Percentiles rank a stretch among this genome's conserved stretches.
phyloP scores from a whole-genome alignment of 2,113 vertebrate genomes.

The Canis aureus region DNA sequence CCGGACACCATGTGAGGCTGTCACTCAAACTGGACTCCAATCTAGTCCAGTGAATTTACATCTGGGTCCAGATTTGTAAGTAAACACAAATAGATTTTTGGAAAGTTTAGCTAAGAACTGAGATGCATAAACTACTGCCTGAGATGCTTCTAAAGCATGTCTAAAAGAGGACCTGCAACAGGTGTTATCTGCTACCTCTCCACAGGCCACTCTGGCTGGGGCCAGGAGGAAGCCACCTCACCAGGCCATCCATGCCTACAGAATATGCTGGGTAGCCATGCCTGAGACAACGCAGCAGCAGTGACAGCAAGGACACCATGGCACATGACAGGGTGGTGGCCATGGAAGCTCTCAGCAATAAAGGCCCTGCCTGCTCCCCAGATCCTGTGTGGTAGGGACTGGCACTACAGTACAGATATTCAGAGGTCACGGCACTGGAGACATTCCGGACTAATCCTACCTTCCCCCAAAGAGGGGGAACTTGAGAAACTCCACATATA shows the following conservation, averaged over 20 bases:
- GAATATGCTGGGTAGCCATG: not conserved
- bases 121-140: not conserved
- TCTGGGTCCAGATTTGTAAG: not conserved
- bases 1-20: not conserved
- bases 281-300: rapidly evolving
- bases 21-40: not conserved
- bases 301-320: not conserved
- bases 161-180: not conserved
- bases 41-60: not conserved
- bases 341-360: rapidly evolving
- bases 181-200: not conserved
- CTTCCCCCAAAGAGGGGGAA: not conserved
- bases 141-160: not conserved
- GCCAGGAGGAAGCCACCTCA: rapidly evolving
- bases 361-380: not conserved
- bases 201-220: not conserved
- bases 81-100: not conserved
- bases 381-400: not conserved
- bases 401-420: rapidly evolving
- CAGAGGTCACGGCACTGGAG: rapidly evolving
- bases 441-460: rapidly evolving
- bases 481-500: not conserved
- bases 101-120: not conserved
- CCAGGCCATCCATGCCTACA: too few relatives aligned
- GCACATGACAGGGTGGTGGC: rapidly evolving